Conservation (phyloP, 2,888 invertebrate species). For the Pseudococcus viburni region DNA sequence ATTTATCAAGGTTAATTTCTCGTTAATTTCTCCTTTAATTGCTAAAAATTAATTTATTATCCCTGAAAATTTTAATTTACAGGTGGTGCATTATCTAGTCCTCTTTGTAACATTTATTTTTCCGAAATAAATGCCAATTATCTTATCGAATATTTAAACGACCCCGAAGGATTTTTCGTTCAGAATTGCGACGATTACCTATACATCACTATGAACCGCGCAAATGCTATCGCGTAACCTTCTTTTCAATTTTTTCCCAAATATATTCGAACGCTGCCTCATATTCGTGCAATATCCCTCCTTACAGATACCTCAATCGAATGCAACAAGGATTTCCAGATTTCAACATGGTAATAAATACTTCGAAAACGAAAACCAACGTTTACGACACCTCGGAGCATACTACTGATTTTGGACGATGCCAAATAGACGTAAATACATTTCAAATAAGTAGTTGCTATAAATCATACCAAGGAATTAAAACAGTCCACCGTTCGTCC, state of each 20-base stretch:
- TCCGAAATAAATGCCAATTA: constrained; percentile 45
- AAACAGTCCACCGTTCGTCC: constrained; percentile 9
- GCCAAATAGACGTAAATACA: constrained; percentile 47
- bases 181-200: constrained; percentile 61
- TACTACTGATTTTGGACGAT: not conserved
- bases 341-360: constrained; percentile 51
- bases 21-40: not conserved
- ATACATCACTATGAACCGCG: constrained; percentile 48
- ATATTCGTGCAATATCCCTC: not conserved
- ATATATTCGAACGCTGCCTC: not conserved
- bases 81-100: constrained; percentile 60
- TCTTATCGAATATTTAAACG: constrained; percentile 44
- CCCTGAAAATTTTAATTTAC: not conserved
- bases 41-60: not conserved
- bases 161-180: constrained; percentile 51
- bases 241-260: not conserved
- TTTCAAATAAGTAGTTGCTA: constrained; percentile 58
- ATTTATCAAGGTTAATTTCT: constrained; percentile 54
- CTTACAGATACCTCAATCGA: constrained; percentile 21
- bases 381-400: not conserved
- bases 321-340: constrained; percentile 60
- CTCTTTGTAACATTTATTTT: constrained; percentile 58
- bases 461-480: constrained; percentile 31
- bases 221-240: constrained; percentile 34
- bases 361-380: constrained; percentile 58